Percentiles rank a stretch among this genome's conserved stretches.
phyloP scores from a whole-genome alignment of 2,113 vertebrate species.

The Agelaius phoeniceus region DNA sequence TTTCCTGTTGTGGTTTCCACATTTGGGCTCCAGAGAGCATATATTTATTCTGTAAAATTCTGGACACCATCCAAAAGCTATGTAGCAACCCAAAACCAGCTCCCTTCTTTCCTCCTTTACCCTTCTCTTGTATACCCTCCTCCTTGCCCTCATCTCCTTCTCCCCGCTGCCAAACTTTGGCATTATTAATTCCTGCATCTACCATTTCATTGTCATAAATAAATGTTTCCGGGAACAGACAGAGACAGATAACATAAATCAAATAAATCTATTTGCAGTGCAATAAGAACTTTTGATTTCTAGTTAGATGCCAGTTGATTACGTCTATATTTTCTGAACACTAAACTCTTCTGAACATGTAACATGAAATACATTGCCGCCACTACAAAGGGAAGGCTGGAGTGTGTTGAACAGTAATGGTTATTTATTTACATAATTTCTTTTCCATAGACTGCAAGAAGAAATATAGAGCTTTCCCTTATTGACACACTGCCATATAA shows the following conservation, averaged over 20 bases:
- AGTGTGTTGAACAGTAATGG: slow-evolving; percentile 72
- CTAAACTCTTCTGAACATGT: slow-evolving; percentile 75
- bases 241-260: slow-evolving; percentile 70
- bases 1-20: slow-evolving; percentile 70
- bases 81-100: slow-evolving; percentile 66
- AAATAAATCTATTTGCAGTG: slow-evolving; percentile 73
- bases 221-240: slow-evolving; percentile 54
- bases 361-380: slow-evolving; percentile 77
- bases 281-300: slow-evolving; percentile 81
- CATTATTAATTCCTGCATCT: slow-evolving; percentile 54
- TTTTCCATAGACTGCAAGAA: slow-evolving; percentile 70
- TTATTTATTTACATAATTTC: slow-evolving; percentile 85
- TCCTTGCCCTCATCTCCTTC: not conserved
- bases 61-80: slow-evolving; percentile 69
- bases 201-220: slow-evolving; percentile 66
- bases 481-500: slow-evolving; percentile 70
- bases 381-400: slow-evolving; percentile 66
- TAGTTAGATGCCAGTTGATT: slow-evolving; percentile 76
- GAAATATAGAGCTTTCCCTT: slow-evolving; percentile 73
- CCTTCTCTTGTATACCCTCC: not conserved
- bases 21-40: slow-evolving; percentile 62
- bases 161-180: not conserved
- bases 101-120: not conserved
- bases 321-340: slow-evolving; percentile 78
- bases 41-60: slow-evolving; percentile 72